Evolutionary conservation across 2,113 vertebrate species (phyloP), one percentile per base, ranked within the genome.

Genomic region (Pagrus major): DNA sequence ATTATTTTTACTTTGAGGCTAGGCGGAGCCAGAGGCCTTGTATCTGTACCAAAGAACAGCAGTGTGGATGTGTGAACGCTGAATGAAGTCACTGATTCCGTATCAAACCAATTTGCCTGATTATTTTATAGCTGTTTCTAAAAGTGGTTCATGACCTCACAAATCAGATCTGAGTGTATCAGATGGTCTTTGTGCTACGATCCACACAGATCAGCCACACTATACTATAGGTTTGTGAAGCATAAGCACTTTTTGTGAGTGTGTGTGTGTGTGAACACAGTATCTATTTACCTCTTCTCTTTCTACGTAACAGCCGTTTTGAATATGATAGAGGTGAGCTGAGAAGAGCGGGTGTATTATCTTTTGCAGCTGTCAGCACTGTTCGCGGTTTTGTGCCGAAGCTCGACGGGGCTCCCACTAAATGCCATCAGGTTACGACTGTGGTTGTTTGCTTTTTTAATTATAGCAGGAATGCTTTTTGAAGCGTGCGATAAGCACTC

Each of bases 361-460:
- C 87, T 89, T 86, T 65, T 86, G 90, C 91, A 83, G 86, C 81
- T 91, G 89, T 90, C 90, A 90, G 91, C 90, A 88, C 4, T 70
- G 87, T 89, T 66, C 47, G 66, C 33, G 68, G 85, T 67, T 89
- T 89, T 85, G 79, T 84, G 80, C 63, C 20, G 42, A 72, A 86
- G 70, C 86, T 85, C 78, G n/a, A 51, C 52, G 27, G 70, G 77
- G 68, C 73, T 75, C 56, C 78, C 68, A 64, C 86, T 87, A 82
- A 93, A 92, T 80, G 84, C 84, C 85, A 86, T 71, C 68, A 84
- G 86, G 88, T 93, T 91, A 91, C 71, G 72, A 87, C 80, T 88
- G 83, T 64, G 84, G 77, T 72, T 90, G 83, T 88, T 84, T 84
- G 87, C 80, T 63, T 78, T 76, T 84, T 79, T 82, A 75, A 87